A percentile compares a stretch with the other conserved stretches of the same genome.
These are phyloP conservation scores for Hippopotamyrus pictus DNA, from an alignment of 2,797 vertebrate species.

Conservation along the genomic window DNA sequence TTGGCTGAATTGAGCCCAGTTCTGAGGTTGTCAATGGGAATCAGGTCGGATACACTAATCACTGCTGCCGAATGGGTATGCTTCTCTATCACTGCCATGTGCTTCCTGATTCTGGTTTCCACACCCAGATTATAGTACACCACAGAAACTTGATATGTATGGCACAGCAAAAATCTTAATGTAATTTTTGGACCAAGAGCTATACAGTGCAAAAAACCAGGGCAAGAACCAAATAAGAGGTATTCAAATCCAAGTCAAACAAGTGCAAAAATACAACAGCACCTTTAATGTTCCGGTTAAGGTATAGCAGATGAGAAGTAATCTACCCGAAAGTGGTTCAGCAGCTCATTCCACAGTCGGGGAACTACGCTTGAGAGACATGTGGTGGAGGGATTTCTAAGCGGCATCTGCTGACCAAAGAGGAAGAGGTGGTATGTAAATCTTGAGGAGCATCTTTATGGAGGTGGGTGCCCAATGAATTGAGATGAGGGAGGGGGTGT, in stretches of 20 bases:
- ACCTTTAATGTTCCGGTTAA: background rate
- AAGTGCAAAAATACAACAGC: background rate
- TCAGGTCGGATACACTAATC: background rate
- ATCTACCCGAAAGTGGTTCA: background rate
- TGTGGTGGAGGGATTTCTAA: background rate
- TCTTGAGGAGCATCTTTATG: background rate
- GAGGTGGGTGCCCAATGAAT: background rate
- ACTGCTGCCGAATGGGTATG: background rate
- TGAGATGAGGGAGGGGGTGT: background rate
- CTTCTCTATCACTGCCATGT: background rate
- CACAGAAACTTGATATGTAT: background rate
- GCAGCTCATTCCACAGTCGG: background rate
- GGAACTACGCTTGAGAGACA: background rate
- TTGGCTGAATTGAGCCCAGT: background rate
- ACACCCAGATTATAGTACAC: background rate
- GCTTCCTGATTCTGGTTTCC: background rate
- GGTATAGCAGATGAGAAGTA: background rate
- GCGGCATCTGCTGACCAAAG: background rate
- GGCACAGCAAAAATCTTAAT: background rate
- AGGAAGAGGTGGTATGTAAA: background rate
- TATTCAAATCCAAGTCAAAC: background rate
- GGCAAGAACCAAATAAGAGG: background rate
- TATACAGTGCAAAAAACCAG: background rate
- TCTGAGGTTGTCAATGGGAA: background rate
- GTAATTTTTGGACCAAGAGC: background rate